Conservation (phyloP, 2,113 vertebrate genomes). For the Trogon surrucura region DNA sequence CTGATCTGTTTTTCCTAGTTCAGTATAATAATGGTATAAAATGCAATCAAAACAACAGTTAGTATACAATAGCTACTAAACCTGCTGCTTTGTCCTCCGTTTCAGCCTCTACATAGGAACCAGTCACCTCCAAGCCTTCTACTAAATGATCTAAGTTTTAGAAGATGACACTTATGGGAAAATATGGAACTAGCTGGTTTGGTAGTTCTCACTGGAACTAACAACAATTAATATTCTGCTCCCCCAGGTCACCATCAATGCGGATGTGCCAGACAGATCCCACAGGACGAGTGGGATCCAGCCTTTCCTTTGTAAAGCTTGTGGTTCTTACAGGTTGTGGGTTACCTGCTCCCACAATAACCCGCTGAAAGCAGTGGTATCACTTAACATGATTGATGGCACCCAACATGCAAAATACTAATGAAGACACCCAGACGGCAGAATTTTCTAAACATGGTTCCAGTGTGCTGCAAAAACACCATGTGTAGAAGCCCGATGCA, state of each 20-base stretch:
- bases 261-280: not conserved
- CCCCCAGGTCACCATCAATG: not conserved
- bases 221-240: not conserved
- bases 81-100: not conserved
- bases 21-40: not conserved
- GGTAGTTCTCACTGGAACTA: not conserved
- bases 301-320: not conserved
- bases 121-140: not conserved
- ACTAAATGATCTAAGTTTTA: not conserved
- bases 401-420: not conserved
- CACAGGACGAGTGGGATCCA: not conserved
- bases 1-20: not conserved
- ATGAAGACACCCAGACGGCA: not conserved
- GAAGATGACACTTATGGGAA: not conserved
- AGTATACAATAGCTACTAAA: not conserved
- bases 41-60: not conserved
- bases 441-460: not conserved
- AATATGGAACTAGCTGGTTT: not conserved
- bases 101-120: not conserved
- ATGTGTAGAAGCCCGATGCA: not conserved
- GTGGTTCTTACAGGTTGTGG: no score
- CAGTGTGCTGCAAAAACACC: not conserved
- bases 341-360: not conserved
- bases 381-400: not conserved
- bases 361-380: not conserved